These are phyloP conservation scores for Aspidiotus rigidus DNA, from an alignment of 2,888 invertebrate genomes.

Conservation along the genomic window DNA sequence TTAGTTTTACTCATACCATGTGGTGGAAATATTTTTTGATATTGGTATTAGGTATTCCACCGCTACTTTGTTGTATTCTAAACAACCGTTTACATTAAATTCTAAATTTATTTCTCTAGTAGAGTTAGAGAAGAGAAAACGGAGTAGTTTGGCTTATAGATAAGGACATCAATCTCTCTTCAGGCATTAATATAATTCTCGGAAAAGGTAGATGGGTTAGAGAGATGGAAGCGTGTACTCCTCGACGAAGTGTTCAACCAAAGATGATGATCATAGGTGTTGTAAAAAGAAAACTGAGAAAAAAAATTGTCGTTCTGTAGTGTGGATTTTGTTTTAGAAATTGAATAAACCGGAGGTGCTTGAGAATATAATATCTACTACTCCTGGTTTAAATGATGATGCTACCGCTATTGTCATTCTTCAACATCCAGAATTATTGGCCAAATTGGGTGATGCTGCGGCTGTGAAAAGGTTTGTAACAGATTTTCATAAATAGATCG, in stretches of 20 bases:
- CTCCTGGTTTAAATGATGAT: slow-evolving; percentile 28
- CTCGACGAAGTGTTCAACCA: background rate
- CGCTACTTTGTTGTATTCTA: too few species aligned
- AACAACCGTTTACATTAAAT: too few species aligned
- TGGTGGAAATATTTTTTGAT: background rate
- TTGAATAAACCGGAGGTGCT: slow-evolving; percentile 23
- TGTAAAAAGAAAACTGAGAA: background rate
- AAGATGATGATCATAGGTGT: background rate
- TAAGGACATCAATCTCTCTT: too few species aligned
- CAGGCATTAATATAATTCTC: background rate
- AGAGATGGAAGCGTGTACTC: too few species aligned
- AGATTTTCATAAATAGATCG: too few species aligned
- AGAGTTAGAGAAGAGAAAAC: too few species aligned
- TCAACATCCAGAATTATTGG: slow-evolving; percentile 34
- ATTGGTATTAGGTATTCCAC: too few species aligned
- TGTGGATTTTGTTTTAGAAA: slow-evolving; percentile 20
- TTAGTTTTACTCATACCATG: too few species aligned
- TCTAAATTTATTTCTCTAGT: too few species aligned
- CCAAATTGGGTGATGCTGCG: slow-evolving; percentile 22
- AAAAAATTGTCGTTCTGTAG: background rate
- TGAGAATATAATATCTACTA: slow-evolving; percentile 17
- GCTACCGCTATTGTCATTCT: slow-evolving; percentile 31
- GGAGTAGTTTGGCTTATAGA: too few species aligned
- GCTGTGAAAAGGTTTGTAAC: slow-evolving; percentile 24
- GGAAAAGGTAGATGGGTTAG: too few species aligned